Conservation (phyloP, 2,797 vertebrate species). For the Tolypeutes matacus region DNA sequence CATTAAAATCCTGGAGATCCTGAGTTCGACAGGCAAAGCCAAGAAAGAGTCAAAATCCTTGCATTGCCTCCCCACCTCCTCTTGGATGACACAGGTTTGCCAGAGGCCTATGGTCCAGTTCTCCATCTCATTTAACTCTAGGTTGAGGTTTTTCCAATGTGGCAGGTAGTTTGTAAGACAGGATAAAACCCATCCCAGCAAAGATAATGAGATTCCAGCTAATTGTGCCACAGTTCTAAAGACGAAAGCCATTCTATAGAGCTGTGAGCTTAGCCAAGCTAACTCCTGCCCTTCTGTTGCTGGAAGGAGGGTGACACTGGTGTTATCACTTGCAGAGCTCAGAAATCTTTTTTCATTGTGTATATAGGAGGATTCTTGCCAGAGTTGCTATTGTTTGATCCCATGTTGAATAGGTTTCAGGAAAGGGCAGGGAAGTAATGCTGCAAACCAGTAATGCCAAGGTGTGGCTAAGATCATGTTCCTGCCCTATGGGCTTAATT, state of each 20-base stretch:
- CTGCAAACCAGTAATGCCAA: conserved; percentile 64
- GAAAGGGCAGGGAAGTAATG: conserved; percentile 49
- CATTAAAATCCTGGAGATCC: conserved; percentile 95
- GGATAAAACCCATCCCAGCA: conserved; percentile 93
- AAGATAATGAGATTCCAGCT: conserved; percentile 91
- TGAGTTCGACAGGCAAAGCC: conserved; percentile 93
- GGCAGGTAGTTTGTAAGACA: conserved; percentile 94
- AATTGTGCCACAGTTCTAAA: neutral
- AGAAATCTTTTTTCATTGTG: conserved; percentile 69
- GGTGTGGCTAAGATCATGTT: conserved; percentile 67
- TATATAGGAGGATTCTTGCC: conserved; percentile 70
- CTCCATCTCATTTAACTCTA: conserved; percentile 97
- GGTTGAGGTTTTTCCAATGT: conserved; percentile 91
- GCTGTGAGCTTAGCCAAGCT: neutral
- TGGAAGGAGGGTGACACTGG: conserved; percentile 30
- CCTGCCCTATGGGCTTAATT: conserved; percentile 41
- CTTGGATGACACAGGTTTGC: conserved; percentile 96
- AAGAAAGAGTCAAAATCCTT: conserved; percentile 96
- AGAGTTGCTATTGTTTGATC: conserved; percentile 61
- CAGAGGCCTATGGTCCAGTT: conserved; percentile 98
- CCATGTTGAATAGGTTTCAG: conserved; percentile 58
- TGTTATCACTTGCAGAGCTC: conserved; percentile 53
- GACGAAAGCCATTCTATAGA: conserved; percentile 10
- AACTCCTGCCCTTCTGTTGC: neutral
- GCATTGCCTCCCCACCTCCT: conserved; percentile 95